phyloP scores from a whole-genome alignment of 2,797 vertebrate genomes.

The Pseudomugil tenellus region DNA sequence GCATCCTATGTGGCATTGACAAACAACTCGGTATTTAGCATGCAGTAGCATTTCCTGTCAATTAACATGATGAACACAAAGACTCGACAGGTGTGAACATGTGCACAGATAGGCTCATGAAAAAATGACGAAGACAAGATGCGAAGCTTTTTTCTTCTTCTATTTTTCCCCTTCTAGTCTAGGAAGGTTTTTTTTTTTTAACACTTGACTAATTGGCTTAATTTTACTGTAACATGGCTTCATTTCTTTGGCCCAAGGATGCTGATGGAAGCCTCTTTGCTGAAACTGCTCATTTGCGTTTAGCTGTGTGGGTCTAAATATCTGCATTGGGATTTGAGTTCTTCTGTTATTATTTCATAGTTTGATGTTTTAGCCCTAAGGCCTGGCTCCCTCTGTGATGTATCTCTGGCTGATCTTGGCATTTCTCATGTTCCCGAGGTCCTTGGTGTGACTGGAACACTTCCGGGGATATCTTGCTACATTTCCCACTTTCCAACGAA shows the following conservation, averaged over 20 bases:
- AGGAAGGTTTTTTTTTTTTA: constrained; percentile 38
- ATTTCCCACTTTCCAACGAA: constrained; percentile 56
- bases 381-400: constrained; percentile 45
- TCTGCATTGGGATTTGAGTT: constrained; percentile 70
- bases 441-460: constrained; percentile 65
- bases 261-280: constrained; percentile 60
- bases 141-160: constrained; percentile 13
- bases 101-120: constrained; percentile 22
- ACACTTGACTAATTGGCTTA: constrained; percentile 52
- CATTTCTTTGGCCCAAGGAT: constrained; percentile 53
- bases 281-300: constrained; percentile 72
- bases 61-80: constrained; percentile 62
- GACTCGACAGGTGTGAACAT: constrained; percentile 42
- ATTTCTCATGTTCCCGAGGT: constrained; percentile 64
- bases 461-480: constrained; percentile 59
- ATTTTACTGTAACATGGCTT: constrained; percentile 61
- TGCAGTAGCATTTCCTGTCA: constrained; percentile 57
- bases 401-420: constrained; percentile 75
- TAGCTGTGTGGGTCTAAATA: constrained; percentile 72
- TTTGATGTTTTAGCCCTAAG: constrained; percentile 62
- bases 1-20: constrained; percentile 40
- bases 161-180: constrained; percentile 6
- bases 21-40: constrained; percentile 33
- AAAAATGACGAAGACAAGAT: constrained; percentile 18
- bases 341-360: constrained; percentile 70